A percentile compares a stretch with the other conserved stretches of the same genome.
Evolutionary conservation across 1,140 invertebrate species (phyloP).

Genomic region (Lucilia cuprina): DNA sequence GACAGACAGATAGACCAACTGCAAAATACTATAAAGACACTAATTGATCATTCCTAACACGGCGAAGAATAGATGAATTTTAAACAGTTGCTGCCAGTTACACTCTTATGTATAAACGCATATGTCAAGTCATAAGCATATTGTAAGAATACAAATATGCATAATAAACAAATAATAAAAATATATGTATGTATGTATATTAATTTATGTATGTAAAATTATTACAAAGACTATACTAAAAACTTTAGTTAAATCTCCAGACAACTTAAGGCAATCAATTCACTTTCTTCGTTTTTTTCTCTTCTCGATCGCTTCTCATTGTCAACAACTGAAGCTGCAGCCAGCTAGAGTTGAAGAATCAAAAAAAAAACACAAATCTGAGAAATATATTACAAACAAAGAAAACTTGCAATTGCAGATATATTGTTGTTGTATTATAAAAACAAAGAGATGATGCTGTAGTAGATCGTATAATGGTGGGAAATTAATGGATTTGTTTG

Average conservation of each 20-base stretch:
- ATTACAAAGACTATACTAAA: not conserved
- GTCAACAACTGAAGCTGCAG: not conserved
- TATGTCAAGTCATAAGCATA: not conserved
- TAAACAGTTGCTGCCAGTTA: not conserved
- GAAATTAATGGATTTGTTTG: slow-evolving; percentile 34
- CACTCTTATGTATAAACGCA: not conserved
- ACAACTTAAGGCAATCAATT: not conserved
- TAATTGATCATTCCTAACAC: slow-evolving; percentile 34
- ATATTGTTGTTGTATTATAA: not conserved
- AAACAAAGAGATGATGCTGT: slow-evolving; percentile 29
- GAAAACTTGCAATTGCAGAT: slow-evolving; percentile 20
- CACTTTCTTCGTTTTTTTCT: not conserved
- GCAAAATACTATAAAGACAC: slow-evolving; percentile 17
- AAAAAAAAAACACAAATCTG: not conserved
- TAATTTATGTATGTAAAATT: not conserved
- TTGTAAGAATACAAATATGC: not conserved
- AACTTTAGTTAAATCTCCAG: not conserved
- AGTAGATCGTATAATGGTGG: slow-evolving; percentile 29
- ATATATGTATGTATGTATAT: not conserved
- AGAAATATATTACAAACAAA: slow-evolving; percentile 17
- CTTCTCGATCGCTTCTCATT: not conserved
- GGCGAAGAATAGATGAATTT: not conserved
- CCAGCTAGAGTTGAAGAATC: not conserved
- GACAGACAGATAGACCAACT: not conserved
- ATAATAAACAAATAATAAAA: not conserved